Conservation (phyloP, 2,113 vertebrate genomes). For the Takifugu bimaculatus region DNA sequence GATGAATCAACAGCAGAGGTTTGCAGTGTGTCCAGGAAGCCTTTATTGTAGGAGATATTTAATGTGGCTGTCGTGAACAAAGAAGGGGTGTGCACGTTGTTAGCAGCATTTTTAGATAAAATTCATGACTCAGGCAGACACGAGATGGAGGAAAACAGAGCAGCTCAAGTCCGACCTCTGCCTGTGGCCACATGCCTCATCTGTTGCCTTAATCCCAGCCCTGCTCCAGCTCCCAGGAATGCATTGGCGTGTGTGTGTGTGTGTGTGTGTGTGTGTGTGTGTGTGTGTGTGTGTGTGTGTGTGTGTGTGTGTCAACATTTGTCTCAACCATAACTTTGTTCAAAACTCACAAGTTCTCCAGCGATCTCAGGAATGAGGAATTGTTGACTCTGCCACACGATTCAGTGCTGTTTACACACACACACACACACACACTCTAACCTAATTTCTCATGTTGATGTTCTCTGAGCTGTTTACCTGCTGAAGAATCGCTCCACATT, state of each 20-base stretch:
- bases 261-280: neutral
- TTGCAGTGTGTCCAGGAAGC: too few species aligned
- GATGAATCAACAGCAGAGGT: neutral
- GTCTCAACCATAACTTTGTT: slow-evolving; percentile 31
- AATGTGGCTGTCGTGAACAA: too few species aligned
- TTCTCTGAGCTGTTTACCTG: slow-evolving; percentile 14
- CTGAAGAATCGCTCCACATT: neutral
- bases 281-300: neutral
- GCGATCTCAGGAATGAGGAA: slow-evolving; percentile 49
- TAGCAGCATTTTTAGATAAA: too few species aligned
- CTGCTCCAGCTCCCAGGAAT: slow-evolving; percentile 38
- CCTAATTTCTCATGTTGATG: slow-evolving; percentile 53
- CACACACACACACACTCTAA: slow-evolving; percentile 20
- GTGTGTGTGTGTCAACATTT: neutral
- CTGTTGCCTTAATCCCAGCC: slow-evolving; percentile 23
- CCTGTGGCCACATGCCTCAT: slow-evolving; percentile 59
- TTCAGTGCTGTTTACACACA: slow-evolving; percentile 29
- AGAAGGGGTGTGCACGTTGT: too few species aligned
- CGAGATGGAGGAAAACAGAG: slow-evolving; percentile 3
- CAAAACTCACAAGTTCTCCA: slow-evolving; percentile 8
- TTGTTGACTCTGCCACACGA: slow-evolving; percentile 53
- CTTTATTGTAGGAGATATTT: too few species aligned
- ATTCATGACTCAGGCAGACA: slow-evolving; percentile 16
- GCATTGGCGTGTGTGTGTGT: slow-evolving; percentile 5
- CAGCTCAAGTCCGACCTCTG: slow-evolving; percentile 10